Evolutionary conservation across 2,888 invertebrate genomes (phyloP).

Genomic region (Mamestra brassicae): DNA sequence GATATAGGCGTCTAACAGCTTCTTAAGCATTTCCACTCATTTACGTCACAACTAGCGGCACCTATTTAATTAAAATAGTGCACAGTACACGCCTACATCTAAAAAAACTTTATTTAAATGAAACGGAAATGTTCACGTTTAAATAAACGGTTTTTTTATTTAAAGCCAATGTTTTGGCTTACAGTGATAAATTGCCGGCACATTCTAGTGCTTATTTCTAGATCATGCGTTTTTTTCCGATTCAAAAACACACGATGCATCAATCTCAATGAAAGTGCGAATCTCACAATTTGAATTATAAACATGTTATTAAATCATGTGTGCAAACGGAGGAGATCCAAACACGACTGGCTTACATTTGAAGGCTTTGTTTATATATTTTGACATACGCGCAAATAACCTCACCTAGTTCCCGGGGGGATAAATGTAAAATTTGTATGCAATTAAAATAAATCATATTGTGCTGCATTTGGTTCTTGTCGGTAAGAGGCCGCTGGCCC

Average conservation of each 20-base stretch:
- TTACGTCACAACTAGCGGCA: conserved; percentile 60
- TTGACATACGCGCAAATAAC: conserved; percentile 60
- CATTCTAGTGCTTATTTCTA: conserved; percentile 44
- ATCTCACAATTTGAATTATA: conserved; percentile 47
- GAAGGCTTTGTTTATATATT: conserved; percentile 60
- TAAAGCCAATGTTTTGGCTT: conserved; percentile 41
- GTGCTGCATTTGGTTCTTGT: conserved; percentile 64
- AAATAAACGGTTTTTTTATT: conserved; percentile 34
- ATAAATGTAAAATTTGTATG: conserved; percentile 54
- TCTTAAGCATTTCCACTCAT: conserved; percentile 59
- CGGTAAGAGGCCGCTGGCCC: conserved; percentile 56
- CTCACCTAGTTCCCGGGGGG: conserved; percentile 56
- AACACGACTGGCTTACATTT: conserved; percentile 54
- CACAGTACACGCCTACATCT: conserved; percentile 15
- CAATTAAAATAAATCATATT: conserved; percentile 67
- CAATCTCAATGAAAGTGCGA: conserved; percentile 42
- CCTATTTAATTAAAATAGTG: conserved; percentile 34
- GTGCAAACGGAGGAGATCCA: conserved; percentile 39
- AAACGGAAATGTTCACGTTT: conserved; percentile 43
- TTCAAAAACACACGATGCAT: conserved; percentile 31
- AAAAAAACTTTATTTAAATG: conserved; percentile 47
- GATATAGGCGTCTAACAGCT: conserved; percentile 71
- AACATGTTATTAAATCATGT: conserved; percentile 52
- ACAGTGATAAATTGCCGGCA: conserved; percentile 47
- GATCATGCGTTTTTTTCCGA: conserved; percentile 28